These are phyloP conservation scores for Lucilia cuprina DNA, from an alignment of 1,140 invertebrate genomes.

Conservation along the genomic window DNA sequence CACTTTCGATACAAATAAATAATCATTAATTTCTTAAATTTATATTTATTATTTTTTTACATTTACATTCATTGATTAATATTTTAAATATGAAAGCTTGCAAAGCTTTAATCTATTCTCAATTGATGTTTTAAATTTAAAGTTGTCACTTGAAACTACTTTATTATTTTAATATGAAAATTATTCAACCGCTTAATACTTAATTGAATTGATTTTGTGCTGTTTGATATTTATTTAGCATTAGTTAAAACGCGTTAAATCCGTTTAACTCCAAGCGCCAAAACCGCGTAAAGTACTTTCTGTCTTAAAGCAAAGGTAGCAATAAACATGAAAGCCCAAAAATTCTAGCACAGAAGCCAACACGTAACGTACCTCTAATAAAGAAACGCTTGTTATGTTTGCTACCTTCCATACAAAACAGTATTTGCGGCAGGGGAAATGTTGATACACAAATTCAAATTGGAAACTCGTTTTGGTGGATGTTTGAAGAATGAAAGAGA, in stretches of 20 bases:
- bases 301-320: conserved; percentile 32
- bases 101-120: not conserved
- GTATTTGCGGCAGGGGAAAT: conserved; percentile 9
- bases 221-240: not conserved
- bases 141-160: not conserved
- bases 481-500: not conserved
- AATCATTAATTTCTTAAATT: not conserved
- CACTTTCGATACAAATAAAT: not conserved
- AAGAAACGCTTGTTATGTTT: not conserved
- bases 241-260: conserved; percentile 3
- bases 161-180: not conserved
- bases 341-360: conserved; percentile 31
- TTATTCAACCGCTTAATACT: not conserved
- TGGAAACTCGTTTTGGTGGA: conserved; percentile 30
- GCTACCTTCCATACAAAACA: not conserved
- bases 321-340: conserved; percentile 30
- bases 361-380: not conserved
- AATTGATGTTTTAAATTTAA: not conserved
- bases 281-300: conserved; percentile 18
- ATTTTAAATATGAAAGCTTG: not conserved
- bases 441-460: conserved; percentile 16
- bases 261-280: conserved; percentile 16
- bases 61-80: not conserved
- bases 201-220: not conserved
- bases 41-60: not conserved